Conservation (phyloP, 2,888 invertebrate species). For the Helicoverpa assulta region DNA sequence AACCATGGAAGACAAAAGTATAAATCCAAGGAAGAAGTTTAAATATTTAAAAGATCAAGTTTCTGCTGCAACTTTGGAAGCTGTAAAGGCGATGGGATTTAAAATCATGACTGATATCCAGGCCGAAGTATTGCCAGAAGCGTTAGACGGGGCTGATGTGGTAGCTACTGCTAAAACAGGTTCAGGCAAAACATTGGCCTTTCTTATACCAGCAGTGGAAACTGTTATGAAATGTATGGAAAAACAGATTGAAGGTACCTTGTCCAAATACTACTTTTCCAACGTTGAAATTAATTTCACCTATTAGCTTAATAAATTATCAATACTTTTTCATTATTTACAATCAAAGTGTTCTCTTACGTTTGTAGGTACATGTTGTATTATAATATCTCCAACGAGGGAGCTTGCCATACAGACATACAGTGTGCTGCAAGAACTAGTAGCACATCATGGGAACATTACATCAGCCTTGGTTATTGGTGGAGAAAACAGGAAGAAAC, state of each 20-base stretch:
- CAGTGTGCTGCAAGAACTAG: conserved; percentile 96
- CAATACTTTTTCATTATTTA: too few relatives aligned
- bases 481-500: conserved; percentile 96
- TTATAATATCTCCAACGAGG: conserved; percentile 98
- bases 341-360: too few relatives aligned
- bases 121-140: conserved; percentile 95
- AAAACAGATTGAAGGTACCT: conserved; percentile 66
- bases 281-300: background rate
- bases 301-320: too few relatives aligned
- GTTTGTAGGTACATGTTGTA: conserved; percentile 94
- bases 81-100: conserved; percentile 96
- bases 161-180: conserved; percentile 99
- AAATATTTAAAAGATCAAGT: conserved; percentile 91
- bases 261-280: background rate
- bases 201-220: conserved; percentile 98
- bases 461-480: conserved; percentile 98
- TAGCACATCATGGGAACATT: conserved; percentile 94
- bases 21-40: conserved; percentile 80
- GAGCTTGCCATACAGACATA: conserved; percentile 99
- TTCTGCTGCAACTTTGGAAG: conserved; percentile 93
- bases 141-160: conserved; percentile 97
- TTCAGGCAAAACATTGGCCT: conserved; percentile 98
- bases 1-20: conserved; percentile 67
- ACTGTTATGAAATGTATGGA: conserved; percentile 92
- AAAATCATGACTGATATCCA: conserved; percentile 98